Percentiles rank a stretch among this genome's conserved stretches.
Evolutionary conservation across 2,113 vertebrate species (phyloP).

Genomic region (Leiothrix lutea): DNA sequence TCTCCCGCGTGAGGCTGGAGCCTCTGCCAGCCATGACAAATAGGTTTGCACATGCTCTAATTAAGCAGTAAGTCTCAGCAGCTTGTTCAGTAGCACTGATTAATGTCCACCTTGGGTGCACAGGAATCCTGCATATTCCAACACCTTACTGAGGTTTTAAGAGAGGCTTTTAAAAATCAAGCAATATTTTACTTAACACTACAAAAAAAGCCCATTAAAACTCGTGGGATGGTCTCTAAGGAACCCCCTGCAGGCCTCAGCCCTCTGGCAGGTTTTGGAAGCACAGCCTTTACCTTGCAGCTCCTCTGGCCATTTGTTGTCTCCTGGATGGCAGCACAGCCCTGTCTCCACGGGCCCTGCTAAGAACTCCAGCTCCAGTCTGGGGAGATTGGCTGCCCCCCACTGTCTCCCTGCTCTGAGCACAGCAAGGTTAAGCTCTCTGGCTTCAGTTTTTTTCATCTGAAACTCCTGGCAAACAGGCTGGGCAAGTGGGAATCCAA

Average conservation of each 20-base stretch:
- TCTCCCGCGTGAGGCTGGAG: fast-evolving
- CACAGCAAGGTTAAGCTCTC: background rate
- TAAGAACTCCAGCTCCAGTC: background rate
- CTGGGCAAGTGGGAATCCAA: background rate
- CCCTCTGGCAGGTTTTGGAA: background rate
- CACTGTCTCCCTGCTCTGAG: background rate
- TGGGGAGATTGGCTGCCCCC: background rate
- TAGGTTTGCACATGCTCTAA: background rate
- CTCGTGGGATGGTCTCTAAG: background rate
- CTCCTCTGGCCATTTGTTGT: background rate
- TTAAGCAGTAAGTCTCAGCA: conserved; percentile 26
- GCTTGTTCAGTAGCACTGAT: background rate
- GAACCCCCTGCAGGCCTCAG: background rate
- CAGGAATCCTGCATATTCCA: background rate
- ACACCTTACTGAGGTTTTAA: background rate
- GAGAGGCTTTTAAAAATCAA: conserved; percentile 25
- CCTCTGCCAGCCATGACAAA: conserved; percentile 20
- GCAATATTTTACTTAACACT: background rate
- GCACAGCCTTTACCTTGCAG: background rate
- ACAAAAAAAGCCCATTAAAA: background rate
- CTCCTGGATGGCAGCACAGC: background rate
- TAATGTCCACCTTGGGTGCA: background rate
- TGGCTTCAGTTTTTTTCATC: background rate
- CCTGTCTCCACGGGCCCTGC: background rate
- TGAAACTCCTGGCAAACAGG: background rate